Base-by-base conservation (phyloP, 2,888 invertebrate genomes). In the Neelides folsomi region DNA sequence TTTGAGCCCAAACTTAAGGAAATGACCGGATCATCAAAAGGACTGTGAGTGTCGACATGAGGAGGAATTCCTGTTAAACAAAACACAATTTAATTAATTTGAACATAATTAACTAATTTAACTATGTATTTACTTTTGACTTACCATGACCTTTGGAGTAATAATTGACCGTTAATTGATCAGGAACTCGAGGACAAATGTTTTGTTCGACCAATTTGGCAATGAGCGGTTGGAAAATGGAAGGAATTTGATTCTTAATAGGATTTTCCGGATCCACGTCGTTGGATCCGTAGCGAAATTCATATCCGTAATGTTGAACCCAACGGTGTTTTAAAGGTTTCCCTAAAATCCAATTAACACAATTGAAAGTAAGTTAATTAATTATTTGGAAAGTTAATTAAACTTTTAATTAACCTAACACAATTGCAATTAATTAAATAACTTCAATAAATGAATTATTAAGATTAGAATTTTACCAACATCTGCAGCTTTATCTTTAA, bases 21-120 rank as follows among this genome's bases (percentile, higher is more conserved):
- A 20, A 94, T 68, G 57, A 97, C 85, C 2, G 83, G 84, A 66
- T 83, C 83, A 60, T 86, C 83, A 71, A 97, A 98, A 0, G 90
- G 85, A 70, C 90, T 90, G 68, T 94, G 93, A 0, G 89, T 93
- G 69, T 98, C 97, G 16, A 93, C 81, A 71, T 98, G 97, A 0
- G 84, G 79, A 35, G 97, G 95, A 68, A 98, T 97, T 38, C 92
- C 89, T 85, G 9, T 18, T 9, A 46, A 19, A 20, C 10, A 27
- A 5, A 46, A 15, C 36, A 47, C 13, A 38, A 47, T 9, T 16
- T 38, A 13, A 41, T 20, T 13, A 37, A 12, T 18, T 35, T 12
- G 10, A 20, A 10, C 41, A 6, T 18, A 44, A 19, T 45, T 38
- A 27, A 51, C 15, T 39, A 7, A 40, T 27, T 44, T 4, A 37